These are phyloP conservation scores for Nemopilema nomurai DNA, from an alignment of 30 jellyfish, hydroid and myxozoan genomes.

Conservation along the genomic window DNA sequence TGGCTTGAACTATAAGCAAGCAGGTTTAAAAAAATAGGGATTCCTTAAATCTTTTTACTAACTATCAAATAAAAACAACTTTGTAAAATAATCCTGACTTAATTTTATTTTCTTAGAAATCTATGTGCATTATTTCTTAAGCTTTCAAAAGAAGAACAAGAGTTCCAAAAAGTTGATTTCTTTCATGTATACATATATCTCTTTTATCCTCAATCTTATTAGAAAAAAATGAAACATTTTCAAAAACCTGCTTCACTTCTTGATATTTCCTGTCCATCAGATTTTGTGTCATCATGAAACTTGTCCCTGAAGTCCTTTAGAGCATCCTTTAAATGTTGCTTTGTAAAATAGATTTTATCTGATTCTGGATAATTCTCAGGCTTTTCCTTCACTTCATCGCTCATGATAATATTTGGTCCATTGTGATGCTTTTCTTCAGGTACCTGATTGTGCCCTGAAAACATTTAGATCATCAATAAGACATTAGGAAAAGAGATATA, in stretches of 20 bases:
- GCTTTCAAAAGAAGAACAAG: neutral
- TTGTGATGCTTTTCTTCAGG: slow-evolving; percentile 1
- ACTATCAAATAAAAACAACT: too few relatives aligned
- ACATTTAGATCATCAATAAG: too few relatives aligned
- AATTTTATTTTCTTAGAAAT: too few relatives aligned
- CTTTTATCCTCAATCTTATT: neutral
- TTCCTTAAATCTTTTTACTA: too few relatives aligned
- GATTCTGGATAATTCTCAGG: slow-evolving; percentile 40
- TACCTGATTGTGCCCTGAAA: neutral
- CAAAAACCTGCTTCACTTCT: slow-evolving; percentile 74
- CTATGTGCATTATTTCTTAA: neutral
- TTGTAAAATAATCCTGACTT: too few relatives aligned
- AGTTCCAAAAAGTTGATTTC: too few relatives aligned
- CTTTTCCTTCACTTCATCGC: slow-evolving; percentile 34
- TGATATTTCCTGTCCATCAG: slow-evolving; percentile 57
- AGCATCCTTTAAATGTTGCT: slow-evolving; percentile 82
- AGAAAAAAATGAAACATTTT: neutral
- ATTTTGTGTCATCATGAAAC: slow-evolving; percentile 57
- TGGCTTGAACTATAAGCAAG: too few relatives aligned
- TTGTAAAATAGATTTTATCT: slow-evolving; percentile 75
- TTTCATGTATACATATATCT: neutral
- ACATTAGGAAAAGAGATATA: too few relatives aligned
- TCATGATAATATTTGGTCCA: slow-evolving; percentile 51
- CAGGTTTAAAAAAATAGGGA: too few relatives aligned
- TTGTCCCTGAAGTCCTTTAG: slow-evolving; percentile 87